Evolutionary conservation across 2,797 vertebrate genomes (phyloP).

Genomic region (Hypotaenidia okinawae): DNA sequence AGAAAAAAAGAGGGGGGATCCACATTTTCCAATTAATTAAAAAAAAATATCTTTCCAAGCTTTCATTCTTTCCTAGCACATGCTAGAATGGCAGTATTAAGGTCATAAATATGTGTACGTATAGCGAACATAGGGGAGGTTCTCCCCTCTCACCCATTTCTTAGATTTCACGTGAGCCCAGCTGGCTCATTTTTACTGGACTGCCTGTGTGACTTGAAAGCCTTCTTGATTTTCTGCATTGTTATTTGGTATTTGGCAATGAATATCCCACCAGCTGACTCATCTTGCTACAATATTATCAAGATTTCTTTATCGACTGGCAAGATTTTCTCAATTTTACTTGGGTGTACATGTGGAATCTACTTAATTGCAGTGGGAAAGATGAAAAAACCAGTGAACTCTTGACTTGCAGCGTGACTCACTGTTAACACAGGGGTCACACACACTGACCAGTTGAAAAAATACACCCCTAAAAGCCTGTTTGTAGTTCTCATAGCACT

Average conservation of each 20-base stretch:
- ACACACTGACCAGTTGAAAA: constrained; percentile 30
- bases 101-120: not conserved
- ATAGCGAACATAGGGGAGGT: not conserved
- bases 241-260: not conserved
- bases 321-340: not conserved
- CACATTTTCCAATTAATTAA: not conserved
- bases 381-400: not conserved
- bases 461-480: constrained; percentile 12
- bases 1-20: not conserved
- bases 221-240: not conserved
- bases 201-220: not conserved
- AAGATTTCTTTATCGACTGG: not conserved
- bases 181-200: not conserved
- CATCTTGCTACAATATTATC: not conserved
- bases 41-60: not conserved
- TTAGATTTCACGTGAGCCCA: not conserved
- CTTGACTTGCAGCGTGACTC: constrained; percentile 28
- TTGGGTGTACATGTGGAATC: not conserved
- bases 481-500: not conserved
- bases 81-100: not conserved
- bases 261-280: not conserved
- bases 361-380: constrained; percentile 31
- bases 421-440: constrained; percentile 28
- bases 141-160: not conserved
- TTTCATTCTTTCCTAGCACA: not conserved